These are phyloP conservation scores for Malurus alboscapulatus DNA, from an alignment of 2,113 vertebrate species.

Conservation along the genomic window DNA sequence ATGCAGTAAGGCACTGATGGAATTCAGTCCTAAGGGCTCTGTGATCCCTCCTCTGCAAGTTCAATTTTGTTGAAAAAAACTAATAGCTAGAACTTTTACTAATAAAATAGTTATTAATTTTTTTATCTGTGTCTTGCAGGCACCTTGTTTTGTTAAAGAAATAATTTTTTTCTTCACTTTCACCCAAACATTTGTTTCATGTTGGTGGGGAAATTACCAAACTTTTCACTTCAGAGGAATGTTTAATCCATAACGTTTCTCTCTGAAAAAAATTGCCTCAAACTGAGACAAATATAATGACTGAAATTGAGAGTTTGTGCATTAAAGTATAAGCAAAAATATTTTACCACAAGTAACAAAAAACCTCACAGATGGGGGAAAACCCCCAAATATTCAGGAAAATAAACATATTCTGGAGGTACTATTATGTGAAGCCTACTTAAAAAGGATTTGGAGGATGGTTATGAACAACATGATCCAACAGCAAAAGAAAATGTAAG, in stretches of 20 bases:
- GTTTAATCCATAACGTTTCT: no score
- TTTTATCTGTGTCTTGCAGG: no score
- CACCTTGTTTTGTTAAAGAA: no score
- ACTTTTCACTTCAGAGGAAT: no score
- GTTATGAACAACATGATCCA: not conserved
- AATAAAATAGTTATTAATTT: no score
- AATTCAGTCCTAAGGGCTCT: not conserved
- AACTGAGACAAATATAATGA: no score
- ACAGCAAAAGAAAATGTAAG: not conserved
- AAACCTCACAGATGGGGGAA: fast-evolving
- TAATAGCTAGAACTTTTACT: not conserved
- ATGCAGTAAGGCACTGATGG: not conserved
- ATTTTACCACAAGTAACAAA: not conserved
- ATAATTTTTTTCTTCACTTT: no score
- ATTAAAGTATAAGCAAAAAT: not conserved
- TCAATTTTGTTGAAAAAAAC: not conserved
- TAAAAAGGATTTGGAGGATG: not conserved
- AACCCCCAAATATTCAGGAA: not conserved
- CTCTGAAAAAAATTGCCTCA: no score
- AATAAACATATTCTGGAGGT: not conserved
- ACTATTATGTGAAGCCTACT: not conserved
- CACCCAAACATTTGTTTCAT: no score
- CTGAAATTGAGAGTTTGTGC: not conserved
- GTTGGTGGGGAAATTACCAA: no score
- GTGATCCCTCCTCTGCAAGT: not conserved